Evolutionary conservation across 2,113 vertebrate genomes (phyloP).

Genomic region (Vombatus ursinus): DNA sequence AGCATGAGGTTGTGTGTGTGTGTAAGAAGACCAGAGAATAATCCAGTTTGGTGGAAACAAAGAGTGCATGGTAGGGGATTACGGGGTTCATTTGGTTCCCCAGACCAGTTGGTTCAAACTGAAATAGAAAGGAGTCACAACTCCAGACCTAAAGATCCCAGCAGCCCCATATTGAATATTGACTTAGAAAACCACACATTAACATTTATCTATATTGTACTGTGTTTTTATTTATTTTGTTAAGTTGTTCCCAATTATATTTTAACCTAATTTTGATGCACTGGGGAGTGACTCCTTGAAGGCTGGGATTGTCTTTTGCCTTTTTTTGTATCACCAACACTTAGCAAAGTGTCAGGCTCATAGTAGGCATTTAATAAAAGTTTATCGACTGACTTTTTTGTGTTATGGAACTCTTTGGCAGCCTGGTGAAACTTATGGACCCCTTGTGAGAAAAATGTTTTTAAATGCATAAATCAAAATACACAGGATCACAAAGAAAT

Average conservation of each 20-base stretch:
- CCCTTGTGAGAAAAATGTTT: neutral
- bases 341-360: neutral
- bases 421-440: neutral
- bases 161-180: neutral
- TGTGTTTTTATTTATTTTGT: too few relatives aligned
- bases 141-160: neutral
- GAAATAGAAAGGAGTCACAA: neutral
- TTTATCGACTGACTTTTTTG: neutral
- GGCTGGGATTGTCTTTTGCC: neutral
- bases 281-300: neutral
- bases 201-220: neutral
- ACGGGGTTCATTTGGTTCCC: neutral
- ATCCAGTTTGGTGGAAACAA: neutral
- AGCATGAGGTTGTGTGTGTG: neutral
- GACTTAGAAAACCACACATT: neutral
- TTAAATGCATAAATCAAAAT: neutral
- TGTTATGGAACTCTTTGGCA: neutral
- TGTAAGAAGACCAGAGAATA: neutral
- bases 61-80: neutral
- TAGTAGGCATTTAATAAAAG: neutral
- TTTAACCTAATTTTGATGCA: neutral
- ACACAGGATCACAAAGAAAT: neutral
- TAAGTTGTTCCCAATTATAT: neutral
- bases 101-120: neutral
- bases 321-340: neutral